Base-by-base conservation (phyloP, 2,888 invertebrate species). In the Clunio marinus region DNA sequence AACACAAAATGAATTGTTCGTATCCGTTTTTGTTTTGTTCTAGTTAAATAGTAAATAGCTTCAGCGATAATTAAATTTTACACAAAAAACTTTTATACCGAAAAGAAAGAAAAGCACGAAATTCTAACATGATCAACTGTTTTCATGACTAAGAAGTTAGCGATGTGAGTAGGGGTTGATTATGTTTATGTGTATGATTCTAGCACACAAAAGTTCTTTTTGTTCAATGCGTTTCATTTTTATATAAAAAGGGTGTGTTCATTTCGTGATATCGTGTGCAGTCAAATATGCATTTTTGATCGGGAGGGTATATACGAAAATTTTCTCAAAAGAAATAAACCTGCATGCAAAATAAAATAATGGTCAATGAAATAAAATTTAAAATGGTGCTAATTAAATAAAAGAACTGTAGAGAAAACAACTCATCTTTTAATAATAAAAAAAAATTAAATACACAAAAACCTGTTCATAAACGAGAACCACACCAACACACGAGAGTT, bases 311-410 rank as follows among this genome's bases (percentile, higher is more conserved):
- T n/a, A n/a, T n/a, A n/a, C 51, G 22, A 32, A 8, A 4, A 32
- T 32, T 32, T 4, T 32, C 32, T 15, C 41, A 15, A 41, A 41
- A 7, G 15, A 4, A 41, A n/a, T 32, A 5, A 32, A 13, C 35
- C 35, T 13, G 35, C 35, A 32, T 32, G 51, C 51, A 51, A 45
- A 17, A 51, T 22, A 22, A 51, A 41, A 15, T 10, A 41, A 41
- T 41, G 41, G 41, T 15, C 41, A 41, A 41, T 15, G 41, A n/a
- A n/a, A n/a, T n/a, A n/a, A n/a, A n/a, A n/a, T n/a, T 41, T 41
- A 41, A 51, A 51, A 51, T 51, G 51, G 51, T 51, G 51, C 17
- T 51, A 51, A 51, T 51, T 51, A 51, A 51, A 51, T 51, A 51
- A 51, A 17, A 2, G 22, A 51, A 22, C n/a, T n/a, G n/a, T n/a